phyloP scores from a whole-genome alignment of 1,140 invertebrate genomes.

The Nautilus pompilius region DNA sequence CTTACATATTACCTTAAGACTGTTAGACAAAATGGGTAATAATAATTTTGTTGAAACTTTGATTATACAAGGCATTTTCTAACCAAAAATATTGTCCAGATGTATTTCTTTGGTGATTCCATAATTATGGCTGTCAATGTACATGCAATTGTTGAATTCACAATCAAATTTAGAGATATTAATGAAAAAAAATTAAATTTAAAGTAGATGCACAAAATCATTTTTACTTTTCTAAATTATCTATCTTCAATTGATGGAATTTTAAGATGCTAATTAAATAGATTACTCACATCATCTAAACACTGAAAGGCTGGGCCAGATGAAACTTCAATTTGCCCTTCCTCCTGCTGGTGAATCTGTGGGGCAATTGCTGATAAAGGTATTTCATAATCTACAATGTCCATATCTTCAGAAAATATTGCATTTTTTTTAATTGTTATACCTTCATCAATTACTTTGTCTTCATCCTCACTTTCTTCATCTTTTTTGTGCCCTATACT shows the following conservation, averaged over 20 bases:
- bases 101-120: too few relatives aligned
- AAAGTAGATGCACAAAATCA: too few relatives aligned
- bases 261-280: too few relatives aligned
- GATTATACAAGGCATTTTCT: too few relatives aligned
- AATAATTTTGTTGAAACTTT: too few relatives aligned
- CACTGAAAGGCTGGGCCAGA: conserved; percentile 52
- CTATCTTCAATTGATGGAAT: too few relatives aligned
- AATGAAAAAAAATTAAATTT: too few relatives aligned
- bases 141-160: too few relatives aligned
- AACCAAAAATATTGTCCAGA: too few relatives aligned
- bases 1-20: background rate
- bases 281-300: conserved; percentile 47
- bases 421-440: background rate
- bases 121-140: too few relatives aligned
- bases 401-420: conserved; percentile 6
- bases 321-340: conserved; percentile 53
- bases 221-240: too few relatives aligned
- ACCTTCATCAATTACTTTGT: conserved; percentile 11
- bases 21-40: background rate
- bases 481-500: conserved; percentile 9
- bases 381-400: conserved; percentile 28
- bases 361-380: conserved; percentile 49
- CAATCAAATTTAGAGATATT: too few relatives aligned
- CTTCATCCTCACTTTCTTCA: conserved; percentile 8
- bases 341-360: conserved; percentile 44